phyloP scores from a whole-genome alignment of 2,797 vertebrate species.

The Falco naumanni region DNA sequence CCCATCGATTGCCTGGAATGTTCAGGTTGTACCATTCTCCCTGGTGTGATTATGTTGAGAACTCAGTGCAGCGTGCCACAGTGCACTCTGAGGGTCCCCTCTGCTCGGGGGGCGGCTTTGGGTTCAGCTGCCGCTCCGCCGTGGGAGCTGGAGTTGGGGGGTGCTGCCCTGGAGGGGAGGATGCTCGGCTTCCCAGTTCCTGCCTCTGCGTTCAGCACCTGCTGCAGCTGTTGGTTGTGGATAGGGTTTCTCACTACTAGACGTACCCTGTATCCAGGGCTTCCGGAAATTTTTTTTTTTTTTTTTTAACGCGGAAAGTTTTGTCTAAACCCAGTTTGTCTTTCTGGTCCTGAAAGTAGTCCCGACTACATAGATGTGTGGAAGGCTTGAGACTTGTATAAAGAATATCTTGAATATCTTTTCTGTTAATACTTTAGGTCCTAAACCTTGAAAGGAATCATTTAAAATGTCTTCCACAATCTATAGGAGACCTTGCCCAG shows the following conservation, averaged over 20 bases:
- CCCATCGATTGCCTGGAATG: not conserved
- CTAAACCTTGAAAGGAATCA: constrained; percentile 91
- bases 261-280: not conserved
- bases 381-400: not conserved
- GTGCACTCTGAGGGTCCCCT: not conserved
- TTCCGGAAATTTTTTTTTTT: not conserved
- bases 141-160: not conserved
- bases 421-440: constrained; percentile 79
- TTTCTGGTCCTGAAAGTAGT: not conserved
- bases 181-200: not conserved
- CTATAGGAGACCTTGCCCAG: constrained; percentile 82
- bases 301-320: not conserved
- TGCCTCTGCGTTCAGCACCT: not conserved
- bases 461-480: constrained; percentile 85
- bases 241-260: not conserved
- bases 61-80: not conserved
- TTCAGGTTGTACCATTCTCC: not conserved
- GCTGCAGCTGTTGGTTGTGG: not conserved
- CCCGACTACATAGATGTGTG: not conserved
- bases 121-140: not conserved
- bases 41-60: not conserved
- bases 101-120: not conserved
- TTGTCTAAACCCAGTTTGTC: not conserved
- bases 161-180: not conserved
- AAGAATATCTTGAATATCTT: not conserved